A percentile compares a stretch with the other conserved stretches of the same genome.
Evolutionary conservation across 2,797 vertebrate genomes (phyloP).

Genomic region (Triplophysa bombifrons): DNA sequence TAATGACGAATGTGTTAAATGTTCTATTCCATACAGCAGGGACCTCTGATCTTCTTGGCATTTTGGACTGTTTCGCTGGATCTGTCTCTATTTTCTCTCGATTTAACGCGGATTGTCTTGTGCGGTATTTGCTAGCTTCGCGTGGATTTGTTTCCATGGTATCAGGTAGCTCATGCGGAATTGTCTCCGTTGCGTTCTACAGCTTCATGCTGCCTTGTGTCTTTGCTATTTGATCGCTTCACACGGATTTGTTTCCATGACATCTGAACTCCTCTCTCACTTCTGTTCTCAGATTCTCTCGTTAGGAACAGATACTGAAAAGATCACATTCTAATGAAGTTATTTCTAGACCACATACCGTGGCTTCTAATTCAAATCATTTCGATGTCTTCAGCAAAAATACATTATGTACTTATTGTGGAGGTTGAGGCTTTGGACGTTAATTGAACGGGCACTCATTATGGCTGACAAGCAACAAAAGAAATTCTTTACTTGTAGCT

Average conservation of each 20-base stretch:
- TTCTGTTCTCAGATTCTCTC: slow-evolving; percentile 25
- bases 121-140: slow-evolving; percentile 62
- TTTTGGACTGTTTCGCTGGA: slow-evolving; percentile 30
- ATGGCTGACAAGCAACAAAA: neutral
- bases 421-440: neutral
- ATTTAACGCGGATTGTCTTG: slow-evolving; percentile 67
- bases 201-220: slow-evolving; percentile 50
- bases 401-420: neutral
- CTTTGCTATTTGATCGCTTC: slow-evolving; percentile 42
- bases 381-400: neutral
- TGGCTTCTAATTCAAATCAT: neutral
- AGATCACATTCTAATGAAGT: slow-evolving; percentile 9
- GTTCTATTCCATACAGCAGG: slow-evolving; percentile 8
- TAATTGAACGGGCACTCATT: neutral
- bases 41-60: slow-evolving; percentile 21
- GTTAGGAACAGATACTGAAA: slow-evolving; percentile 19
- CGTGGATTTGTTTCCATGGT: slow-evolving; percentile 70
- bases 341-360: slow-evolving; percentile 1
- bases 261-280: slow-evolving; percentile 15
- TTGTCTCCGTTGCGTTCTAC: slow-evolving; percentile 55
- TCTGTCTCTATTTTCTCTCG: slow-evolving; percentile 40
- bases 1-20: slow-evolving; percentile 18
- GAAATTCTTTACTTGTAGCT: neutral
- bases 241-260: slow-evolving; percentile 53
- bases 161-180: slow-evolving; percentile 63